Conservation (phyloP, 2,888 invertebrate species). For the Sminthurides aquaticus region DNA sequence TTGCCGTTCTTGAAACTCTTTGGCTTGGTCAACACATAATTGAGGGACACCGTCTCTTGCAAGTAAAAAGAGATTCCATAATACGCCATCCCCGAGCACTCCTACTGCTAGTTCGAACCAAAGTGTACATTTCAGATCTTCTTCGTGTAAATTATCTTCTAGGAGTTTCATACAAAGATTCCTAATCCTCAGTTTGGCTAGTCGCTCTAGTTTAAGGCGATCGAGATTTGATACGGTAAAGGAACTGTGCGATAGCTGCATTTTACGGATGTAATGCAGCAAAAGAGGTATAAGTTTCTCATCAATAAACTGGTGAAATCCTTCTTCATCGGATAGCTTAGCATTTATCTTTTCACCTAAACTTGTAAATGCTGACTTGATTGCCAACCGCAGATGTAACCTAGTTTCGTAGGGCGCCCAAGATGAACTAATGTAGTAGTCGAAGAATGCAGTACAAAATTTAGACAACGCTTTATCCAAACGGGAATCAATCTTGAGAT, state of each 20-base stretch:
- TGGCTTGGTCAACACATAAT: conserved; percentile 10
- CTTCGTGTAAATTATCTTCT: conserved; percentile 22
- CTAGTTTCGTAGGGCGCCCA: conserved; percentile 42
- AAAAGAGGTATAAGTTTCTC: conserved; percentile 20
- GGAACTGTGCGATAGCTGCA: neutral
- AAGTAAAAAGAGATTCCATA: conserved; percentile 38
- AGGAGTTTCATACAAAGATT: conserved; percentile 29
- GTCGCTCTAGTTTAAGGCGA: conserved; percentile 1
- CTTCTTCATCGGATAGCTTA: conserved; percentile 5
- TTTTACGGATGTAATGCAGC: conserved; percentile 16
- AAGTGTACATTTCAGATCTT: conserved; percentile 36
- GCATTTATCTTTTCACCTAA: conserved; percentile 27
- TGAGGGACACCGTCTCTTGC: conserved; percentile 35
- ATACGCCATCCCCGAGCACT: conserved; percentile 40
- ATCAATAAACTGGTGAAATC: neutral
- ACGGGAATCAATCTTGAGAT: conserved; percentile 31
- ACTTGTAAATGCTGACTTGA: conserved; percentile 30
- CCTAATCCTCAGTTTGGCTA: conserved; percentile 26
- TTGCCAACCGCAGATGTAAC: conserved; percentile 30
- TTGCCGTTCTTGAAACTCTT: neutral
- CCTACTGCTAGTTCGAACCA: conserved; percentile 40
- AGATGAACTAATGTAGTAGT: conserved; percentile 31
- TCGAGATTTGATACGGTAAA: neutral
- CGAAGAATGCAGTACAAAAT: conserved; percentile 33
- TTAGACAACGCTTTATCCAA: conserved; percentile 35